These are phyloP conservation scores for Aldabrachelys gigantea DNA, from an alignment of 2,113 vertebrate species.

Conservation along the genomic window DNA sequence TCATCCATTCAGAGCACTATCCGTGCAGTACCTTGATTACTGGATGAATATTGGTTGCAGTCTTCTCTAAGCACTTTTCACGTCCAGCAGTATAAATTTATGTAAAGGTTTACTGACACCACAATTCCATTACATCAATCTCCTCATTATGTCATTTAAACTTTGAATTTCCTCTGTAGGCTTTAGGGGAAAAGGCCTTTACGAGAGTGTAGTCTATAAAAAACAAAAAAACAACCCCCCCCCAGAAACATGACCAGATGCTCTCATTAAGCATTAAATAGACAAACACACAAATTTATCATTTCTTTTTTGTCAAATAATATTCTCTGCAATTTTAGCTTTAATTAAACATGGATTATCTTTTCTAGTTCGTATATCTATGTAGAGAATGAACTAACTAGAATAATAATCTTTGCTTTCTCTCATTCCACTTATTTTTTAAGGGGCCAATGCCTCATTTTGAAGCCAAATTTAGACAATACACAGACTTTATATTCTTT, in stretches of 20 bases:
- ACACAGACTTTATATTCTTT: conserved; percentile 34
- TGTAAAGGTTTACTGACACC: conserved; percentile 67
- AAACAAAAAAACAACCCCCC: neutral
- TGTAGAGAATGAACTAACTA: conserved; percentile 28
- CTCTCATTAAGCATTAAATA: conserved; percentile 61
- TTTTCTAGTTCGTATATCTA: conserved; percentile 50
- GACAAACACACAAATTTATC: conserved; percentile 29
- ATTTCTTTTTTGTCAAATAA: conserved; percentile 42
- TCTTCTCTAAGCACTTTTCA: conserved; percentile 62
- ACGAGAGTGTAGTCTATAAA: neutral
- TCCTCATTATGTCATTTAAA: conserved; percentile 69
- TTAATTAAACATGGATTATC: conserved; percentile 75
- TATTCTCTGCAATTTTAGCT: conserved; percentile 45
- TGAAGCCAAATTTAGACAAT: conserved; percentile 47
- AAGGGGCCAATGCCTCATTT: conserved; percentile 31
- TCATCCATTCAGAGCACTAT: conserved; percentile 11
- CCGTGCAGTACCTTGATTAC: conserved; percentile 49
- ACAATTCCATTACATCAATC: conserved; percentile 70
- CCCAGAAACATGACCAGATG: conserved; percentile 51
- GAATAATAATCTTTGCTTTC: conserved; percentile 58
- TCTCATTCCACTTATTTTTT: conserved; percentile 50
- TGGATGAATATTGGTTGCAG: conserved; percentile 57
- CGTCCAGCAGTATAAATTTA: conserved; percentile 70
- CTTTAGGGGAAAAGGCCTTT: conserved; percentile 16
- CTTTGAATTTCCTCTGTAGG: conserved; percentile 55